Conservation (phyloP, 1,140 invertebrate species). For the Papilio polytes region DNA sequence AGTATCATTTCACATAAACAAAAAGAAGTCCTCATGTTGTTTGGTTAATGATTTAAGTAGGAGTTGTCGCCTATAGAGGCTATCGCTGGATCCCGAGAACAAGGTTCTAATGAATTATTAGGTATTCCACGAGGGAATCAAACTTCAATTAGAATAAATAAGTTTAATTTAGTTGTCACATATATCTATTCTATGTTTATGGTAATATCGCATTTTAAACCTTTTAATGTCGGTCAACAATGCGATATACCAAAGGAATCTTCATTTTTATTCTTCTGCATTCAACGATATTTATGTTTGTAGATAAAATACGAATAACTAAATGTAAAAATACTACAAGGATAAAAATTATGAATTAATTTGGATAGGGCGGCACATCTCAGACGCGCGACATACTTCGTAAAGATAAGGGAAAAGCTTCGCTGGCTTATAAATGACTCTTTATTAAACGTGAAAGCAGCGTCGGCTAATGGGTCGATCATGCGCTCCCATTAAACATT, state of each 20-base stretch:
- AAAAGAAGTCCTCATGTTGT: conserved; percentile 17
- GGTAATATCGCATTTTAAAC: neutral
- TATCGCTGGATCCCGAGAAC: conserved; percentile 65
- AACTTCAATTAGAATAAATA: conserved; percentile 42
- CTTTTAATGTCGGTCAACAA: neutral
- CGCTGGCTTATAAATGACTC: conserved; percentile 83
- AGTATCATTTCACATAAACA: conserved; percentile 21
- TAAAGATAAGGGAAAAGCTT: conserved; percentile 82
- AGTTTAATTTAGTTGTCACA: neutral
- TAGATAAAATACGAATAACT: conserved; percentile 39
- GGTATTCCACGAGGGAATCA: conserved; percentile 66
- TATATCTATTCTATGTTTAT: neutral
- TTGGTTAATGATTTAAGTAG: conserved; percentile 51
- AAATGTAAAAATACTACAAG: conserved; percentile 50
- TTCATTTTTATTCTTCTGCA: conserved; percentile 22
- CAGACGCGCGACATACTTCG: conserved; percentile 80
- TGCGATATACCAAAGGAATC: neutral
- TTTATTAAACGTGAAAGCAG: conserved; percentile 84
- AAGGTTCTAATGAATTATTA: conserved; percentile 66
- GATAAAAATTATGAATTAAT: conserved; percentile 82
- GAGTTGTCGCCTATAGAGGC: conserved; percentile 58
- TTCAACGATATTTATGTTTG: conserved; percentile 41
- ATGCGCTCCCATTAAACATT: conserved; percentile 84
- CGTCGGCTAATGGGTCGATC: conserved; percentile 82
- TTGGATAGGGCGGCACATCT: conserved; percentile 81